A percentile compares a stretch with the other conserved stretches of the same genome.
phyloP scores from a whole-genome alignment of 2,797 vertebrate genomes.

The Spheniscus humboldti region DNA sequence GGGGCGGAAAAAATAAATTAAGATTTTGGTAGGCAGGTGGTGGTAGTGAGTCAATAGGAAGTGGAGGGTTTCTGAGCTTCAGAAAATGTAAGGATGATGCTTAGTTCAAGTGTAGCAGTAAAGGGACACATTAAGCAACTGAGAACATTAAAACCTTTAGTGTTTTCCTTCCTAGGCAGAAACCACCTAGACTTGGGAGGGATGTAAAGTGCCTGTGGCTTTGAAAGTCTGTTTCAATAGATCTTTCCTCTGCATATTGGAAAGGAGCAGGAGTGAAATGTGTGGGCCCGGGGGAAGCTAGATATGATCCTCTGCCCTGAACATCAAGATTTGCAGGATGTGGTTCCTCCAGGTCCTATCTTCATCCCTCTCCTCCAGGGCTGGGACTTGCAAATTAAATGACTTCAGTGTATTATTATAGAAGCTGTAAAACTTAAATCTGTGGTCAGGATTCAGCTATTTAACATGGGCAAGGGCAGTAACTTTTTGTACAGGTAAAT shows the following conservation, averaged over 20 bases:
- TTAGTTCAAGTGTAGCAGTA: not conserved
- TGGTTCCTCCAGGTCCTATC: not conserved
- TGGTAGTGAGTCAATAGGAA: not conserved
- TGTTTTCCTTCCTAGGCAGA: not conserved
- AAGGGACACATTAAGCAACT: not conserved
- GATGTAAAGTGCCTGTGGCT: not conserved
- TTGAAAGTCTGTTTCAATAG: not conserved
- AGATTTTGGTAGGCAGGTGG: not conserved
- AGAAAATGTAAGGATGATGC: not conserved
- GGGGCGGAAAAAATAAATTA: rapidly evolving
- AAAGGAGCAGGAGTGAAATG: not conserved
- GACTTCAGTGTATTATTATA: not conserved
- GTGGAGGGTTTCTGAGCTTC: not conserved
- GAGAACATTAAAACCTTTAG: not conserved
- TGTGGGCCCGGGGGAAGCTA: not conserved
- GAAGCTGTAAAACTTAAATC: not conserved
- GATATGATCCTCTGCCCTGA: not conserved
- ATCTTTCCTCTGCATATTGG: not conserved
- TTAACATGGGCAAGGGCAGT: not conserved
- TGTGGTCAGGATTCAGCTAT: not conserved
- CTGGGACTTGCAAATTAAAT: not conserved
- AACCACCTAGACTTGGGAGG: not conserved
- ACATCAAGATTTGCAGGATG: not conserved
- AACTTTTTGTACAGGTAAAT: not conserved
- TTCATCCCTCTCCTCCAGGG: not conserved